Base-by-base conservation (phyloP, 2,113 vertebrate species). In the Cyanoderma ruficeps region DNA sequence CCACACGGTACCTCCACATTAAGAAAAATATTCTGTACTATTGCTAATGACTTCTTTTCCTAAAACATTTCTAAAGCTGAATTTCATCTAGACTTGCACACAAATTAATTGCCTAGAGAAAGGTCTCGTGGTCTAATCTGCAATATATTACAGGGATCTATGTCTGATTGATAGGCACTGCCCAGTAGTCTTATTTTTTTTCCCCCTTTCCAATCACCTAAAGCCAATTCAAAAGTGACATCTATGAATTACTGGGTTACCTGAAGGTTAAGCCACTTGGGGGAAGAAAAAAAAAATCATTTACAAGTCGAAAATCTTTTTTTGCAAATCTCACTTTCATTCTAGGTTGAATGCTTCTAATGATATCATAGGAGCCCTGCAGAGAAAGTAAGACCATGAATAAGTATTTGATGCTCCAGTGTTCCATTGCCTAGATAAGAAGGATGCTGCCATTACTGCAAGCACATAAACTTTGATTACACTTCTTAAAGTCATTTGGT, bases 381-480 rank as follows among this genome's bases (percentile, higher is more conserved):
- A 49, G 25, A 75, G 44, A 81, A 90, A 87, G 65, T 23, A 60
- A 71, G 56, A 86, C 42, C 71, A 57, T 1, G 41, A 69, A 35
- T 47, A 69, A 65, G 41, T n/a, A 75, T 87, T 68, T 81, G 56
- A 81, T 52, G 72, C 35, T 75, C 13, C 47, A 60, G 39, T 41
- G 69, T 86, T 91, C 56, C 69, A n/a, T 0, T 79, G 77, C 72
- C 53, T 39, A 52, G 93, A 52, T 49, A 74, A 94, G 77, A 92
- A 82, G 59, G 75, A 94, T 79, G 57, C 59, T 91, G 56, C 61
- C 74, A 83, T 93, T 84, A 95, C 3, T 39, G 55, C 37, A 89
- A 93, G 87, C 67, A 72, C 65, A 61, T 72, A 80, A 91, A 84
- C 78, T 96, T 85, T 83, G 93, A 93, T 96, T 94, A 93, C 22